Evolutionary conservation across 1,140 invertebrate species (phyloP), one percentile per base, ranked within the genome.

Genomic region (Metaphire vulgaris): DNA sequence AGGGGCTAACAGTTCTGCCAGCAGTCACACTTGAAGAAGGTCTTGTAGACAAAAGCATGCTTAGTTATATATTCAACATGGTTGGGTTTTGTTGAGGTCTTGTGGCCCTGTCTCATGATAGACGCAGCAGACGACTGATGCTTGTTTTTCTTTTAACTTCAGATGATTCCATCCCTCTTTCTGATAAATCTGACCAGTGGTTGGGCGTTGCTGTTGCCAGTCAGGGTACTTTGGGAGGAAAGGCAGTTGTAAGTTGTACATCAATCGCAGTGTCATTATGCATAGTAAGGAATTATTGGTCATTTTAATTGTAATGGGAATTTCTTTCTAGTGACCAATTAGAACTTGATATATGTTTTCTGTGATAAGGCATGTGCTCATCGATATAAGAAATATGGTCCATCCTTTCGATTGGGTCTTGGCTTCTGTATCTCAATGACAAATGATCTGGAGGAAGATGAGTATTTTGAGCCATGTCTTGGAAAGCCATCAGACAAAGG

Each of bases 391-490:
- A 90, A 92, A 80, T 91, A 92, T 78, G 89, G 90, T 0, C 30
- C 75, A 1, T 91, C 92, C 78, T 91, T 90, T 34, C 91, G 91
- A 79, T 93, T 92, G 89, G 94, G 94, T 1, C 89, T 92, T 81
- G 96, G 96, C 0, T 89, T 95, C 0, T 98, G 95, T 85, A 93
- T 96, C 83, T 91, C 93, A 26, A 88, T 97, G 34, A 89, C 88
- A 28, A 91, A 93, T 80, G 86, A 91, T 70, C 87, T 98, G 32
- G 89, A 91, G 77, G 90, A 90, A 78, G 88, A 91, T 32, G 90
- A 92, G 72, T 86, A 89, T 41, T 91, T 91, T 84, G 91, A 93
- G 80, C 93, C 93, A 0, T 97, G 95, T 21, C 91, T 89, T 1
- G 87, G 88, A 74, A 90, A 90, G 92, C 93, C 87, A 85, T 85